Base-by-base conservation (phyloP, 2,113 vertebrate genomes). In the Collichthys lucidus region DNA sequence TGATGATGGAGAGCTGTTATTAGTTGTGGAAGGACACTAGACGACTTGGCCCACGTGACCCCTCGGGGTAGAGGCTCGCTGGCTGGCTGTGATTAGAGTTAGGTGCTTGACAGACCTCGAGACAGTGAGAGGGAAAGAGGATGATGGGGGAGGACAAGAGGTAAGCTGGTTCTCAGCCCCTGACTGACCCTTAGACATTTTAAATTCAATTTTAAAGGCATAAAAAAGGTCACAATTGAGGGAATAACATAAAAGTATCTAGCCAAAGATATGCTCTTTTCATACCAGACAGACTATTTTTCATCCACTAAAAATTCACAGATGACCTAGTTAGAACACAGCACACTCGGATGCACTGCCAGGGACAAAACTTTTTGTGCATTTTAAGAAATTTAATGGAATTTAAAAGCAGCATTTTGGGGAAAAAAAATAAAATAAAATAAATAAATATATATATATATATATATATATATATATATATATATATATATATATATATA, bases 1-100 rank as follows among this genome's bases (percentile, higher is more conserved):
- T 91, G 89, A 93, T 93, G 91, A 94, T 91, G 88, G 90, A 94
- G 87, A 88, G 91, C 81, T 81, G 88, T 92, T 92, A 88, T 93
- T 92, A 93, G 89, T 73, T 57, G 82, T 86, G 71, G 86, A 93
- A 92, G 94, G 91, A 93, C 92, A 92, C 60, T 85, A 82, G 87
- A 80, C 76, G 49, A 88, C 77, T 86, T 77, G 80, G 84, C 73
- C 73, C 74, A 84, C 49, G 47, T 40, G 62, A 82, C 75, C 90
- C 89, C 84, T 77, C 57, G 4, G 83, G 87, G 74, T 77, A 65
- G 46, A 86, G 67, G 72, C 83, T 75, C n/a, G 26, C 80, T 68
- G 88, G 62, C 88, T 76, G 82, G 53, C 86, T 91, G 77, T 92
- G 92, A 94, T 92, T 92, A 94, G 67, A 91, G 87, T 64, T 74